A percentile compares a stretch with the other conserved stretches of the same genome.
Conservation (phyloP, 2,888 invertebrate species). For the Nemotelus nigrinus region DNA sequence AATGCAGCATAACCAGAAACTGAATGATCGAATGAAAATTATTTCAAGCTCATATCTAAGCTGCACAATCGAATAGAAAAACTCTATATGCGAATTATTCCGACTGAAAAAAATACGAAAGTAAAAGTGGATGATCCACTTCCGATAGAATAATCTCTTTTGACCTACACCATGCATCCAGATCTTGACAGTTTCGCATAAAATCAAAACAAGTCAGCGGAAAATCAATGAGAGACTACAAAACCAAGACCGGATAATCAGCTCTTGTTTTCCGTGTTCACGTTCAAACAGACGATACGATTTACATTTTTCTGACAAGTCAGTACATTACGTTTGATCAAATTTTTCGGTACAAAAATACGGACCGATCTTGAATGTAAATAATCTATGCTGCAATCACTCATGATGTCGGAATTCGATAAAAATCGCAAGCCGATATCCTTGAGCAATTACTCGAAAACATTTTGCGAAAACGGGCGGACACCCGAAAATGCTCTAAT, state of each 20-base stretch:
- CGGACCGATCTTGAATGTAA: not conserved
- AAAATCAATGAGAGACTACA: too few relatives aligned
- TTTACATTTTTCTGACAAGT: conserved; percentile 31
- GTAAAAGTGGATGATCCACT: too few relatives aligned
- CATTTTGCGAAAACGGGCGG: conserved; percentile 5
- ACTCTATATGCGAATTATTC: too few relatives aligned
- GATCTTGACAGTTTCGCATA: too few relatives aligned
- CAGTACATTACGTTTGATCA: not conserved
- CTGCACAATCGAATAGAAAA: too few relatives aligned
- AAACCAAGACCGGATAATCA: conserved; percentile 6
- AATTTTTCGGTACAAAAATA: not conserved
- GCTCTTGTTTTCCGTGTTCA: conserved; percentile 23
- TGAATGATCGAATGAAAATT: too few relatives aligned
- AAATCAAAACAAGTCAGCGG: too few relatives aligned
- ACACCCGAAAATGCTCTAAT: not conserved
- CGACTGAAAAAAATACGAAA: too few relatives aligned
- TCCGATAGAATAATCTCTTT: too few relatives aligned
- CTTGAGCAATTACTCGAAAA: conserved; percentile 8
- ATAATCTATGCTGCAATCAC: not conserved
- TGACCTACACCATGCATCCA: too few relatives aligned
- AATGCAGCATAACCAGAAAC: too few relatives aligned
- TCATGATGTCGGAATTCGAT: conserved; percentile 19
- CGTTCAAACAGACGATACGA: conserved; percentile 2
- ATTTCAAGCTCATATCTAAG: too few relatives aligned
- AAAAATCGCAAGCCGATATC: conserved; percentile 18